A percentile compares a stretch with the other conserved stretches of the same genome.
phyloP scores from a whole-genome alignment of 2,888 invertebrate genomes.

The Eucera pruinosa region DNA sequence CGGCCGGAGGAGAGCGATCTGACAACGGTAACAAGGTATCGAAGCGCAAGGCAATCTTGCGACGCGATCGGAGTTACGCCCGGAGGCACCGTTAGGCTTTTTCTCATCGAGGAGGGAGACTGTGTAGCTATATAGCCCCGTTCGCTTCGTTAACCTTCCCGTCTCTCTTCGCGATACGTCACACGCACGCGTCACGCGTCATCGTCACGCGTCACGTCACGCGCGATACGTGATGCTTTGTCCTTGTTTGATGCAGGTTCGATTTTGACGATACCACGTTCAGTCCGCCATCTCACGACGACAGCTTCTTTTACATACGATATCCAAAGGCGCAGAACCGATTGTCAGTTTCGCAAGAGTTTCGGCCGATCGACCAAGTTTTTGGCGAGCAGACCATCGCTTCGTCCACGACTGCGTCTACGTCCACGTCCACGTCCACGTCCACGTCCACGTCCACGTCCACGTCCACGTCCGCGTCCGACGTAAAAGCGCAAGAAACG shows the following conservation, averaged over 20 bases:
- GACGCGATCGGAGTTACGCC: background rate
- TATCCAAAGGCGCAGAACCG: constrained; percentile 83
- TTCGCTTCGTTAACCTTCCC: background rate
- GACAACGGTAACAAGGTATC: constrained; percentile 5
- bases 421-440: too few species aligned
- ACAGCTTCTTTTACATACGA: constrained; percentile 89
- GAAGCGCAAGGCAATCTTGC: background rate
- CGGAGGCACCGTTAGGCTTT: background rate
- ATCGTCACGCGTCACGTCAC: too few species aligned
- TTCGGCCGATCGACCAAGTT: constrained; percentile 75
- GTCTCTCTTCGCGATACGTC: too few species aligned
- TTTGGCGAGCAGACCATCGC: constrained; percentile 67
- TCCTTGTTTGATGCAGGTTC: constrained; percentile 83
- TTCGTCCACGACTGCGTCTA: constrained; percentile 45
- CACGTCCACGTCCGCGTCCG: constrained; percentile 44
- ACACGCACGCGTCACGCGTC: too few species aligned
- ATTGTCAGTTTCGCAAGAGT: constrained; percentile 67
- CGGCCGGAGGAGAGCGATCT: background rate
- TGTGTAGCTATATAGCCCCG: background rate
- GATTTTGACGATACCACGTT: constrained; percentile 87
- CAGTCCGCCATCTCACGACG: constrained; percentile 91
- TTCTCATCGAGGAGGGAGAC: background rate
- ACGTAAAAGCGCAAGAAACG: constrained; percentile 13
- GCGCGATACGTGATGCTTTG: too few species aligned
- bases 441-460: too few species aligned